Conservation (phyloP, 2,113 vertebrate species). For the Microcebus ravelobensis region DNA sequence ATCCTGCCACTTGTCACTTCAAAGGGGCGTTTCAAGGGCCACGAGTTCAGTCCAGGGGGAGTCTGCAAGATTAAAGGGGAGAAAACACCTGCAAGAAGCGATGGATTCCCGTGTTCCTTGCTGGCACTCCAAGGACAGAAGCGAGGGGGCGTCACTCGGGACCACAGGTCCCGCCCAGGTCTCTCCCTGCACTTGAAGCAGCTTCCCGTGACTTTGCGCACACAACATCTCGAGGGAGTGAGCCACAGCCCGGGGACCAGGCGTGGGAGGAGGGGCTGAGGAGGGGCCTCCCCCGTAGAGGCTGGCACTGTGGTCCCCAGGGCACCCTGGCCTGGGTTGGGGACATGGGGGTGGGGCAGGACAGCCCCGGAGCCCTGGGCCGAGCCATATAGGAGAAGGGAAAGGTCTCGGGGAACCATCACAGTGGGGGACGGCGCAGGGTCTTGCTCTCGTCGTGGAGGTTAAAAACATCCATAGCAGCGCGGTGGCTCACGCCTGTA, state of each 20-base stretch:
- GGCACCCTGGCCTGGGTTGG: neutral
- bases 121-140: neutral
- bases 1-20: neutral
- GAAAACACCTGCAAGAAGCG: neutral
- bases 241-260: neutral
- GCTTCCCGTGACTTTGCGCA: neutral
- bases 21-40: neutral
- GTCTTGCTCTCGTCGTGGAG: neutral
- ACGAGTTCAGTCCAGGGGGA: accelerated
- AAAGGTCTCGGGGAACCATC: too few relatives aligned
- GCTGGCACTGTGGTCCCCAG: neutral
- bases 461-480: too few relatives aligned
- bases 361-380: too few relatives aligned
- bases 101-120: neutral
- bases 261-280: neutral
- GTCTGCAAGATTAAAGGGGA: neutral
- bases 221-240: neutral
- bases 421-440: too few relatives aligned
- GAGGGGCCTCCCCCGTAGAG: neutral
- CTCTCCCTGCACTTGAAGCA: neutral
- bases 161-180: neutral
- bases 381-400: too few relatives aligned
- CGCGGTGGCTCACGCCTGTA: too few relatives aligned
- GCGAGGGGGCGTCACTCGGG: accelerated
- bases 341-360: neutral